A percentile compares a stretch with the other conserved stretches of the same genome.
These are phyloP conservation scores for Leptinotarsa rubiginosa DNA, from an alignment of 2,888 invertebrate species.

Conservation along the genomic window DNA sequence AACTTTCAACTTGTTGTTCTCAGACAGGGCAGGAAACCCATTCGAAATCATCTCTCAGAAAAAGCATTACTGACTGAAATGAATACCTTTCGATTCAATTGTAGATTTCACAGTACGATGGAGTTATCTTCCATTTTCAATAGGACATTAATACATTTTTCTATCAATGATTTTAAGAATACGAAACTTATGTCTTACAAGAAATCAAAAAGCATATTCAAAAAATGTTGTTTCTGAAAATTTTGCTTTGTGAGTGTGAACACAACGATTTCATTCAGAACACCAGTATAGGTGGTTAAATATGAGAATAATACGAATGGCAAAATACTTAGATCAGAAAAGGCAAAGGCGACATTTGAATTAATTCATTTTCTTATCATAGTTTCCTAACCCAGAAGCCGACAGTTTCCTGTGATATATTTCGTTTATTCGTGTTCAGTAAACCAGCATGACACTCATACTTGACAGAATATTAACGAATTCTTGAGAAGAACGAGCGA, in stretches of 20 bases:
- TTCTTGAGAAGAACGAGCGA: conserved; percentile 39
- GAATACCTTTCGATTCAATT: no score
- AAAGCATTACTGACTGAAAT: no score
- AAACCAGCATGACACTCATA: conserved; percentile 51
- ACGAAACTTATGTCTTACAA: no score
- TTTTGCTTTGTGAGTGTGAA: background rate
- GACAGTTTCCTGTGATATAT: conserved; percentile 56
- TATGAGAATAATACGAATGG: conserved; percentile 49
- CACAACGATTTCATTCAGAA: conserved; percentile 1
- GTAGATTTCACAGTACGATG: no score
- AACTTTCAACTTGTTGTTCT: no score
- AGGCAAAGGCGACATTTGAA: conserved; percentile 54
- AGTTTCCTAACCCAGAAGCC: conserved; percentile 53
- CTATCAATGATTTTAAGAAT: no score
- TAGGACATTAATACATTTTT: no score
- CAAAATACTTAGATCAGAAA: conserved; percentile 53
- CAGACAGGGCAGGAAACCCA: no score
- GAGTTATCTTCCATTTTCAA: no score
- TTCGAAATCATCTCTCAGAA: no score
- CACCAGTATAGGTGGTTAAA: conserved; percentile 4
- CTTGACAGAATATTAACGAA: conserved; percentile 55
- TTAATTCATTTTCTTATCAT: conserved; percentile 59
- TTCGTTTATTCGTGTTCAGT: conserved; percentile 57
- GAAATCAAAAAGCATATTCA: no score
- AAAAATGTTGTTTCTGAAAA: no score